Conservation (phyloP, 2,797 vertebrate species). For the Tamandua tetradactyla region DNA sequence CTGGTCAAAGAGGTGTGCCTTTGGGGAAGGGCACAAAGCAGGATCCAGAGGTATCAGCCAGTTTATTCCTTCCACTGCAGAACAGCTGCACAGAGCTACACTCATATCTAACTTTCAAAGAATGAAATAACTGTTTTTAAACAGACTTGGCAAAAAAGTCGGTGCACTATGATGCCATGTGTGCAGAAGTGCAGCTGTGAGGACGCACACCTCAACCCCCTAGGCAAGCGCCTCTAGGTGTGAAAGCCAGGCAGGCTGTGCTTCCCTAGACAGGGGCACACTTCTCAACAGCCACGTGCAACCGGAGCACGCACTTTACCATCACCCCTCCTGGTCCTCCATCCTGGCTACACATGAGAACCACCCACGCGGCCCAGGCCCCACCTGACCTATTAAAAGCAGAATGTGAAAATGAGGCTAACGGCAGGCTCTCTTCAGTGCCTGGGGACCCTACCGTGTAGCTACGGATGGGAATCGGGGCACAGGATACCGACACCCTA, state of each 20-base stretch:
- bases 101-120: not conserved
- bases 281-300: not conserved
- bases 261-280: not conserved
- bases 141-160: not conserved
- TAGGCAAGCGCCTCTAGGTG: not conserved
- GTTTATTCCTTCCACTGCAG: not conserved
- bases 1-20: no score
- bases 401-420: not conserved
- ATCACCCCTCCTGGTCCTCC: not conserved
- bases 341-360: not conserved
- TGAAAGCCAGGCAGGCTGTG: not conserved
- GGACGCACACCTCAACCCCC: not conserved
- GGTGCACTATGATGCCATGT: not conserved
- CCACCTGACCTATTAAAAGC: not conserved
- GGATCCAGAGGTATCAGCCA: not conserved
- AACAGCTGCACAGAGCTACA: not conserved
- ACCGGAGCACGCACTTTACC: not conserved
- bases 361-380: no score
- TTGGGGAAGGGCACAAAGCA: not conserved
- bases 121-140: not conserved
- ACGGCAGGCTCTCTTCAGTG: not conserved
- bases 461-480: not conserved
- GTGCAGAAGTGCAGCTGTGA: not conserved
- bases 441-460: not conserved
- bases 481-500: not conserved